These are phyloP conservation scores for Cerceris ruficornis DNA, from an alignment of 2,888 invertebrate genomes.

Conservation along the genomic window DNA sequence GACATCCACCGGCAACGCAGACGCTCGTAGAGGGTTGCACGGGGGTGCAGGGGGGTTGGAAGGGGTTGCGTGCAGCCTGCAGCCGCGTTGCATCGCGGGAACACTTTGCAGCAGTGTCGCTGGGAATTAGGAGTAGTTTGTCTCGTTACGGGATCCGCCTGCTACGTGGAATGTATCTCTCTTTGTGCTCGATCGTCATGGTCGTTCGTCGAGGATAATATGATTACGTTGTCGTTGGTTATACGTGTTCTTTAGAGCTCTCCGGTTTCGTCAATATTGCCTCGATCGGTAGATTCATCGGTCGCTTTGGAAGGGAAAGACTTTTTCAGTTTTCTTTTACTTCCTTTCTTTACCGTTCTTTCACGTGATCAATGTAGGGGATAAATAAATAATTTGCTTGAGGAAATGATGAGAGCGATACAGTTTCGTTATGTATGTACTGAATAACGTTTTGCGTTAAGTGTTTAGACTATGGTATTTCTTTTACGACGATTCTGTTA, in stretches of 20 bases:
- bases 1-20: slow-evolving; percentile 39
- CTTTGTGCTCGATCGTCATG: slow-evolving; percentile 59
- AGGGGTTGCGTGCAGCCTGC: slow-evolving; percentile 8
- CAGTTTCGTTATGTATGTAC: too few relatives aligned
- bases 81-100: slow-evolving; percentile 24
- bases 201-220: slow-evolving; percentile 47
- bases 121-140: slow-evolving; percentile 65
- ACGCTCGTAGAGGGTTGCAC: not conserved
- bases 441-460: too few relatives aligned
- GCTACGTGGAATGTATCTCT: slow-evolving; percentile 38
- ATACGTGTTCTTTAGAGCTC: slow-evolving; percentile 20
- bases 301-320: not conserved
- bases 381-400: too few relatives aligned
- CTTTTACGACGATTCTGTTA: too few relatives aligned
- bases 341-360: too few relatives aligned
- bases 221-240: slow-evolving; percentile 48
- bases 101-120: slow-evolving; percentile 51
- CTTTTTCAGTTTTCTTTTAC: not conserved
- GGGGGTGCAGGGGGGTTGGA: not conserved
- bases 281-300: not conserved
- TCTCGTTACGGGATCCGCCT: slow-evolving; percentile 60
- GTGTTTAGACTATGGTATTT: too few relatives aligned
- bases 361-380: too few relatives aligned
- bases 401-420: too few relatives aligned
- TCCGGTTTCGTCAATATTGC: not conserved